These are phyloP conservation scores for Dioctria linearis DNA, from an alignment of 2,888 invertebrate genomes.

Conservation along the genomic window DNA sequence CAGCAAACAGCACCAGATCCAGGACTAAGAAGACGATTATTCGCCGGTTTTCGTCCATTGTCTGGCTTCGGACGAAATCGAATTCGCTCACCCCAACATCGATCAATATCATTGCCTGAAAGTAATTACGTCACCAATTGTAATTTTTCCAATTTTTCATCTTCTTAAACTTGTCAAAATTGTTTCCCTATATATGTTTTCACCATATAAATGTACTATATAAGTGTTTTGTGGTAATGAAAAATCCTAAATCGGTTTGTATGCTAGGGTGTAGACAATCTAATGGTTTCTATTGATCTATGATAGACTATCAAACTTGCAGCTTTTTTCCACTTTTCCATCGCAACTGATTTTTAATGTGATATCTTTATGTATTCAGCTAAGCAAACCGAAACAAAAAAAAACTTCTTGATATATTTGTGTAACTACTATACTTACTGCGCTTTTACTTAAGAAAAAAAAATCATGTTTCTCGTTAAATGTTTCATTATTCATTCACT, in stretches of 20 bases:
- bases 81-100: slow-evolving; percentile 81
- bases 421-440: background rate
- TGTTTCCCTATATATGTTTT: slow-evolving; percentile 54
- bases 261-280: slow-evolving; percentile 20
- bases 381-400: background rate
- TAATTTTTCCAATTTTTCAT: slow-evolving; percentile 60
- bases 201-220: slow-evolving; percentile 32
- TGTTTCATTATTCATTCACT: background rate
- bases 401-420: background rate
- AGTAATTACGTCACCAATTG: slow-evolving; percentile 74
- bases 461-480: background rate
- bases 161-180: slow-evolving; percentile 59
- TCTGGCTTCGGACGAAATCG: slow-evolving; percentile 82
- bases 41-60: slow-evolving; percentile 86
- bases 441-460: background rate
- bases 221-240: slow-evolving; percentile 39
- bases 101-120: slow-evolving; percentile 90
- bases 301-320: background rate
- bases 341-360: too few species aligned
- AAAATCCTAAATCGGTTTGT: slow-evolving; percentile 41
- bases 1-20: slow-evolving; percentile 70
- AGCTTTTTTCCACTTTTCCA: slow-evolving; percentile 15
- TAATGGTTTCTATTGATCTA: background rate
- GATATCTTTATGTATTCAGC: background rate
- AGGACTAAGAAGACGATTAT: slow-evolving; percentile 82